Conservation (phyloP, 2,797 vertebrate species). For the Oreochromis grahami region DNA sequence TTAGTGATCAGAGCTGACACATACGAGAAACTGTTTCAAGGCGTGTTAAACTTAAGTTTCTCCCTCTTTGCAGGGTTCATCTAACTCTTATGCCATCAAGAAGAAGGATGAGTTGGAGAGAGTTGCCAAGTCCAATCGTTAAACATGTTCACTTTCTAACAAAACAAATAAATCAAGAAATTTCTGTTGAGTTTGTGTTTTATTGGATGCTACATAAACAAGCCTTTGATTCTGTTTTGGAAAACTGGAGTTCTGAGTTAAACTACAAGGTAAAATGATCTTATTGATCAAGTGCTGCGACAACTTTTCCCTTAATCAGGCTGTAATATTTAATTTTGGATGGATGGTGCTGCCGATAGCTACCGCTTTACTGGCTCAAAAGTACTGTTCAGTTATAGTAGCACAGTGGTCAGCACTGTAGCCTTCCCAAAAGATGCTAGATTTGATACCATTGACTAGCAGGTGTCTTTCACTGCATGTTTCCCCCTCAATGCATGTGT, state of each 20-base stretch:
- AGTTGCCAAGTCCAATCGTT: slow-evolving; percentile 96
- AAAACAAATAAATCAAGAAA: slow-evolving; percentile 71
- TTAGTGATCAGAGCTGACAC: not conserved
- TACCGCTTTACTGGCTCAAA: not conserved
- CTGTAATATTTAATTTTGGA: not conserved
- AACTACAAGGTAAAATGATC: not conserved
- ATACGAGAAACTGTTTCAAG: not conserved
- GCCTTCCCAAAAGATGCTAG: not conserved
- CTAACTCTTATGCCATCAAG: slow-evolving; percentile 97
- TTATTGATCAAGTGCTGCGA: not conserved
- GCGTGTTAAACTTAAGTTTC: not conserved
- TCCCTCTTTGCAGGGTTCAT: slow-evolving; percentile 81
- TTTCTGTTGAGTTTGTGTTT: not conserved
- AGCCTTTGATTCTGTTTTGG: not conserved
- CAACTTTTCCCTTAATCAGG: not conserved
- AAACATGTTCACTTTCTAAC: slow-evolving; percentile 67
- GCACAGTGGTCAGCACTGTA: not conserved
- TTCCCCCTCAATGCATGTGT: not conserved
- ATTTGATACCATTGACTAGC: too few relatives aligned
- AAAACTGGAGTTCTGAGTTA: not conserved
- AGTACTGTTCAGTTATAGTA: not conserved
- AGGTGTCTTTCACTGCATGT: not conserved
- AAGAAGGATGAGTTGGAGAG: slow-evolving; percentile 97
- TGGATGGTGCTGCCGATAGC: not conserved
- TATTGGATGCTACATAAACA: not conserved